Base-by-base conservation (phyloP, 2,888 invertebrate genomes). In the Caenorhabditis panamensis region DNA sequence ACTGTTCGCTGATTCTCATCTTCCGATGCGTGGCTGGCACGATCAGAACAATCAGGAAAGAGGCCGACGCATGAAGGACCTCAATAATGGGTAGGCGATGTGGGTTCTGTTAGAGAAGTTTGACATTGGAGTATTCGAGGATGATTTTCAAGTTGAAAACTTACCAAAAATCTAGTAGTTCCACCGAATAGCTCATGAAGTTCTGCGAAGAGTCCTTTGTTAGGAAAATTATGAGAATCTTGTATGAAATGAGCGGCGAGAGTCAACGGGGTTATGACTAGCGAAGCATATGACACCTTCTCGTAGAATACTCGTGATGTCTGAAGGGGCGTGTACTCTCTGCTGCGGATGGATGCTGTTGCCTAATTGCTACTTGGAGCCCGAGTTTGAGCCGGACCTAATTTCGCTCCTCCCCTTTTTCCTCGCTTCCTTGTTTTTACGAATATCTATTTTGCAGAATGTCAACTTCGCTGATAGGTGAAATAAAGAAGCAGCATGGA, bases 401-500 rank as follows among this genome's bases (percentile, higher is more conserved):
- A 22, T 28, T 8, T 3, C 28, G 20, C 28, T 28, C n/a, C n/a
- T 22, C 53, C 26, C 26, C 6, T 26, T 26, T 24, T 26, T 26
- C 16, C 26, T 26, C 24, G 4, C n/a, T 24, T 51, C 28, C n/a
- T 26, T 2, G n/a, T 26, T 41, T 41, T 41, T 13, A 13, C 41
- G 8, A 6, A 9, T 16, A 6, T 2, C 1, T n/a, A 11, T 51
- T 51, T 77, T 78, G 9, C 69, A 80, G 79, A 53, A 75, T 80
- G 79, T 71, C 76, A 8, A 66, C 75, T 8, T 80, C 80, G 18
- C 47, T 80, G 41, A 75, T 80, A 9, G 71, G 75, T 2, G 80
- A 80, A 16, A 76, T 80, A 6, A 80, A 80, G 59, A 63, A 66
- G 44, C 53, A 64, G 18, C 80, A 80, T 41, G 80, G 80, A 20